phyloP scores from a whole-genome alignment of 2,113 vertebrate genomes.

The Trochalopteron elliotii region DNA sequence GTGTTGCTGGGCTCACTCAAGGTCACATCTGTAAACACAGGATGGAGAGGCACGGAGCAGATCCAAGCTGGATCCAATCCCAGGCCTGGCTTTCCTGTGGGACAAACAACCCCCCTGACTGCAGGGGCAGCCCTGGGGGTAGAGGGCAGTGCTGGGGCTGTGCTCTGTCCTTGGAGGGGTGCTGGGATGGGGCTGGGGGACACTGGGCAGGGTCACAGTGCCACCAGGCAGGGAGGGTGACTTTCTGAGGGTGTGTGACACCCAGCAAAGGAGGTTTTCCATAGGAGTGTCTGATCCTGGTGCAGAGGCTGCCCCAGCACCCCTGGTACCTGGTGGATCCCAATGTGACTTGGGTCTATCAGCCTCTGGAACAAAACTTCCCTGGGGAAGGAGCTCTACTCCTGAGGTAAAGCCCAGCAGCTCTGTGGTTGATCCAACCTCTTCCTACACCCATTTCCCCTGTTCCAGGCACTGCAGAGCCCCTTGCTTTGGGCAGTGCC shows the following conservation, averaged over 20 bases:
- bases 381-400: not conserved
- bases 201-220: not conserved
- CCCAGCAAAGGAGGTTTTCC: not conserved
- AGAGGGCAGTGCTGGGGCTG: not conserved
- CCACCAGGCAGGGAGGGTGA: not conserved
- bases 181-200: not conserved
- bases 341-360: rapidly evolving
- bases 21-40: not conserved
- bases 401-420: not conserved
- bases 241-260: not conserved
- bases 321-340: no score
- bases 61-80: not conserved
- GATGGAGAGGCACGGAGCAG: not conserved
- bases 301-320: not conserved
- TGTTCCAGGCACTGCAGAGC: not conserved
- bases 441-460: not conserved
- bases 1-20: conserved; percentile 5
- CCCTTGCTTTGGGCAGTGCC: not conserved
- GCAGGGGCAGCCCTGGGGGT: not conserved
- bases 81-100: rapidly evolving
- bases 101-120: not conserved
- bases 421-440: rapidly evolving
- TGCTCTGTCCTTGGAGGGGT: not conserved
- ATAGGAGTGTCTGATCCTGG: rapidly evolving
- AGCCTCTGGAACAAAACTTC: rapidly evolving